A percentile compares a stretch with the other conserved stretches of the same genome.
phyloP scores from a whole-genome alignment of 2,113 vertebrate species.

The Tragulus kanchil region DNA sequence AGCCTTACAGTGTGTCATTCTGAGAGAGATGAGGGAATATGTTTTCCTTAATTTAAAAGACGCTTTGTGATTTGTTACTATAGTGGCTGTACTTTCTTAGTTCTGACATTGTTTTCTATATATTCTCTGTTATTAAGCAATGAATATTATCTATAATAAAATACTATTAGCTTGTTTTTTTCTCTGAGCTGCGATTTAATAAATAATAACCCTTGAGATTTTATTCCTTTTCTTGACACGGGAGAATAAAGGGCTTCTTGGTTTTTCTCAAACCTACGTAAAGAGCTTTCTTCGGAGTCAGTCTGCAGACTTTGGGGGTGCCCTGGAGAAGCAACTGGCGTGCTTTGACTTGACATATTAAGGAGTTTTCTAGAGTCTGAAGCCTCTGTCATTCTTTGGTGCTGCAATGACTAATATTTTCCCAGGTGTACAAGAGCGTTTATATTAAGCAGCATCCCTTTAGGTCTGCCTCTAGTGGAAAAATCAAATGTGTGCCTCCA shows the following conservation, averaged over 20 bases:
- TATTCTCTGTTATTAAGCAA: not conserved
- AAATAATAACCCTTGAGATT: not conserved
- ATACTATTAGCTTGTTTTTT: not conserved
- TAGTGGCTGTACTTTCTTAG: not conserved
- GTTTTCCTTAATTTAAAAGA: constrained; percentile 61
- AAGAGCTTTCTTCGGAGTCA: not conserved
- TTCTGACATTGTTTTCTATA: not conserved
- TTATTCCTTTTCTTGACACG: not conserved
- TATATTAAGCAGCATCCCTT: not conserved
- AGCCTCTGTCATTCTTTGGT: not conserved
- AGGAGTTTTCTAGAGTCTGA: not conserved
- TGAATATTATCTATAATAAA: constrained; percentile 49
- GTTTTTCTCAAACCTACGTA: not conserved
- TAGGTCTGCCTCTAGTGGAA: not conserved
- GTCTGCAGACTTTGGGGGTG: not conserved
- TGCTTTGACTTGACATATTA: not conserved
- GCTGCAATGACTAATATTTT: not conserved
- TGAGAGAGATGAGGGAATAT: not conserved
- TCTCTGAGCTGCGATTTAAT: not conserved
- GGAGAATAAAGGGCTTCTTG: not conserved
- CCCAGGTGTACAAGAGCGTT: not conserved
- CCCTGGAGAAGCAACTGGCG: not conserved
- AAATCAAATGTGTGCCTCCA: not conserved
- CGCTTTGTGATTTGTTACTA: constrained; percentile 16
- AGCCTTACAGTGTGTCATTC: constrained; percentile 40